Conservation (phyloP, 1,140 invertebrate species). For the Helicoverpa zea region DNA sequence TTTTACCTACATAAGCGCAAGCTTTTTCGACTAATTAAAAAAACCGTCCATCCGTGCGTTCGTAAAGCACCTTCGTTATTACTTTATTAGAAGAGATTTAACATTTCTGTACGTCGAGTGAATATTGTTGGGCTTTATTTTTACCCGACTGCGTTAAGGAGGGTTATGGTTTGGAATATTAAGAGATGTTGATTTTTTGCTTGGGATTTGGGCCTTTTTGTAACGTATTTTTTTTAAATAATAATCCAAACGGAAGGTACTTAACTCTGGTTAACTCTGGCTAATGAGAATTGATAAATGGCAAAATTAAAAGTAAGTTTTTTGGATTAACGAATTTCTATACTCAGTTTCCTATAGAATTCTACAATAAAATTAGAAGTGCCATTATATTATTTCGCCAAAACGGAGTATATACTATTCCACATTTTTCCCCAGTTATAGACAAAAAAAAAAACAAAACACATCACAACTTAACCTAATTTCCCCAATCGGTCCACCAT, state of each 20-base stretch:
- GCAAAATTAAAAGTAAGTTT: too few species aligned
- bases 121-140: neutral
- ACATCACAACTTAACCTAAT: neutral
- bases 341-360: too few species aligned
- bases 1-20: neutral
- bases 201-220: too few species aligned
- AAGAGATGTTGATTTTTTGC: too few species aligned
- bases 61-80: conserved; percentile 1
- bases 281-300: too few species aligned
- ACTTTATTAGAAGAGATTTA: conserved; percentile 6
- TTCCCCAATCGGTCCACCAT: neutral
- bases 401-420: too few species aligned
- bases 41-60: neutral
- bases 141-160: neutral
- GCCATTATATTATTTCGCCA: too few species aligned
- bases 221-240: too few species aligned
- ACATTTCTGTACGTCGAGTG: neutral
- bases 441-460: neutral
- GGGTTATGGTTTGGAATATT: neutral
- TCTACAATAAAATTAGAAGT: too few species aligned
- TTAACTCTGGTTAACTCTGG: too few species aligned
- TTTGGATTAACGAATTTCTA: too few species aligned
- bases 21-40: conserved; percentile 22
- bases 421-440: neutral
- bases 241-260: too few species aligned